These are phyloP conservation scores for Cherax destructor DNA, from an alignment of 1,140 invertebrate species.

Conservation along the genomic window DNA sequence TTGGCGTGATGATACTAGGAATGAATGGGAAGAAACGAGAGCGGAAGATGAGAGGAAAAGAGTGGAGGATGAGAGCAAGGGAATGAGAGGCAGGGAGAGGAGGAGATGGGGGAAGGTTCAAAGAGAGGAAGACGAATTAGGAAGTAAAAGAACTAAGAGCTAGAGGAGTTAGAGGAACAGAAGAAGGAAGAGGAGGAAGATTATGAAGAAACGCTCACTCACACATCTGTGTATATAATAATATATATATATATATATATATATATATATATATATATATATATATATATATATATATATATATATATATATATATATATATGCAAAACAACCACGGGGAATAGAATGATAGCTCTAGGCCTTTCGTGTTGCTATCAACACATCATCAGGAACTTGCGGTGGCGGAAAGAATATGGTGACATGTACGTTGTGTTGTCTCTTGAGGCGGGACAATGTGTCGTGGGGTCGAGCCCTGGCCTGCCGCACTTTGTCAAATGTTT, in stretches of 20 bases:
- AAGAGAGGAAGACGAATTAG: background rate
- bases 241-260: constrained; percentile 40
- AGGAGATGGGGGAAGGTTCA: background rate
- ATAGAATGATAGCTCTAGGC: too few species aligned
- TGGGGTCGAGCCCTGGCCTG: too few species aligned
- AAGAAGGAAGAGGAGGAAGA: background rate
- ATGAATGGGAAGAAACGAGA: background rate
- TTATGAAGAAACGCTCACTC: background rate
- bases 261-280: constrained; percentile 31
- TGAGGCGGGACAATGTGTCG: too few species aligned
- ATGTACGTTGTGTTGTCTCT: too few species aligned
- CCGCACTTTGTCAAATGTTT: too few species aligned
- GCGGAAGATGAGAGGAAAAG: background rate
- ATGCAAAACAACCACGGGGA: background rate
- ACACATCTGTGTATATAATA: background rate
- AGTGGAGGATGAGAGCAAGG: background rate
- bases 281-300: constrained; percentile 40
- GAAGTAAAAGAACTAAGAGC: background rate
- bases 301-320: background rate
- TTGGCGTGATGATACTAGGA: background rate
- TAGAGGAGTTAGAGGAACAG: background rate
- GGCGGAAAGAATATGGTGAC: too few species aligned
- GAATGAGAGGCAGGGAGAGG: background rate
- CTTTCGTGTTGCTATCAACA: too few species aligned
- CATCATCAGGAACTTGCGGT: too few species aligned